Percentiles rank a stretch among this genome's conserved stretches.
phyloP scores from a whole-genome alignment of 2,888 invertebrate species.

The Theretra japonica region DNA sequence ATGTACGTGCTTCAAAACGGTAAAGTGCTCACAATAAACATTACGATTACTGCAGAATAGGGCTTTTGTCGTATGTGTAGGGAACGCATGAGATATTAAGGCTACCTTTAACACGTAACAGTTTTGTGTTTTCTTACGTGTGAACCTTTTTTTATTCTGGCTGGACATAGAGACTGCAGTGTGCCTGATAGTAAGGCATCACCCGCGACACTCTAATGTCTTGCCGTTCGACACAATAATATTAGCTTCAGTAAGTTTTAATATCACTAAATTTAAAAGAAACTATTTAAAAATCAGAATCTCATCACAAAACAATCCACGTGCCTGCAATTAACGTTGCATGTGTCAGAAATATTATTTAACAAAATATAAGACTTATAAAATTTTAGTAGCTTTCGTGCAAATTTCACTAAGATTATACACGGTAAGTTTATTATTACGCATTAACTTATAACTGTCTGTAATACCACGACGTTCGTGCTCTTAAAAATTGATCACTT shows the following conservation, averaged over 20 bases:
- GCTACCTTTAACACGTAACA: not conserved
- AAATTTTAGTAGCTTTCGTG: conserved; percentile 38
- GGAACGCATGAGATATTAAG: not conserved
- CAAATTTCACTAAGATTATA: conserved; percentile 40
- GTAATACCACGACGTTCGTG: conserved; percentile 38
- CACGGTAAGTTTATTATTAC: conserved; percentile 39
- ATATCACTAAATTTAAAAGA: too few relatives aligned
- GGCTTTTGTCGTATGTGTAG: not conserved
- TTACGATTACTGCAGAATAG: not conserved
- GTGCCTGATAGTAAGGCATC: too few relatives aligned
- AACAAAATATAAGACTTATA: conserved; percentile 3
- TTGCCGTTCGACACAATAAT: too few relatives aligned
- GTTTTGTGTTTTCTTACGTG: not conserved
- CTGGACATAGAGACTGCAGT: too few relatives aligned
- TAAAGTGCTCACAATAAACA: not conserved
- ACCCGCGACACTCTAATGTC: too few relatives aligned
- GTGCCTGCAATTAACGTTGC: not conserved
- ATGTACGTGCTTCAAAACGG: not conserved
- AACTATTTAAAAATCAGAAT: too few relatives aligned
- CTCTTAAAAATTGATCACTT: conserved; percentile 43
- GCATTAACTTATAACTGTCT: conserved; percentile 48
- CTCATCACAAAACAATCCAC: too few relatives aligned
- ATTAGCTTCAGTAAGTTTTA: too few relatives aligned
- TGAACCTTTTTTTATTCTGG: not conserved
- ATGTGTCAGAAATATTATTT: not conserved